These are phyloP conservation scores for Steinernema carpocapsae DNA, from an alignment of 2,888 invertebrate genomes.

Conservation along the genomic window DNA sequence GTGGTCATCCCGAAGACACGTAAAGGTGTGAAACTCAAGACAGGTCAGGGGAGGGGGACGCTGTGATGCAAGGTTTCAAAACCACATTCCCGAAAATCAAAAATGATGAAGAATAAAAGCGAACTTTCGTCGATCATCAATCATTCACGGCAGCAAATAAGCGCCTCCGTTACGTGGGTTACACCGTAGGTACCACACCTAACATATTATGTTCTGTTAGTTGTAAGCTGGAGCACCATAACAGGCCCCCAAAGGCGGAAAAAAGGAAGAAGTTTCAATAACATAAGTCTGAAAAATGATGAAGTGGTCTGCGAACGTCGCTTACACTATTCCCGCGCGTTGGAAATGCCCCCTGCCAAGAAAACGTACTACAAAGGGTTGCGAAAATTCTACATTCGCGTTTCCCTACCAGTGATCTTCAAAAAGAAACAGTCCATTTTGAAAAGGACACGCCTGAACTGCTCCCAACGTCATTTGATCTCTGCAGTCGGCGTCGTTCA, in stretches of 20 bases:
- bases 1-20: constrained; percentile 21
- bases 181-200: not conserved
- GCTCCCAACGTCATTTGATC: constrained; percentile 29
- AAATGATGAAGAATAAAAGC: not conserved
- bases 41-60: not conserved
- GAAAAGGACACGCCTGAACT: not conserved
- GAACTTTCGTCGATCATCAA: constrained; percentile 23
- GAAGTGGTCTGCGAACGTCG: too few species aligned
- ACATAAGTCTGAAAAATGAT: too few species aligned
- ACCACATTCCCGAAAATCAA: not conserved
- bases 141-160: constrained; percentile 3
- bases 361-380: too few species aligned
- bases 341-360: too few species aligned
- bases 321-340: too few species aligned
- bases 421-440: too few species aligned
- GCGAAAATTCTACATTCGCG: too few species aligned
- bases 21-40: not conserved
- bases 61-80: not conserved
- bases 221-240: too few species aligned
- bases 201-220: not conserved
- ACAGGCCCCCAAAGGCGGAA: too few species aligned
- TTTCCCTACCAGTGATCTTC: too few species aligned
- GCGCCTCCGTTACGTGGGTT: not conserved
- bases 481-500: constrained; percentile 3
- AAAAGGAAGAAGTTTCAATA: too few species aligned